A percentile compares a stretch with the other conserved stretches of the same genome.
These are phyloP conservation scores for Megaleporinus macrocephalus DNA, from an alignment of 2,113 vertebrate species.

Conservation along the genomic window DNA sequence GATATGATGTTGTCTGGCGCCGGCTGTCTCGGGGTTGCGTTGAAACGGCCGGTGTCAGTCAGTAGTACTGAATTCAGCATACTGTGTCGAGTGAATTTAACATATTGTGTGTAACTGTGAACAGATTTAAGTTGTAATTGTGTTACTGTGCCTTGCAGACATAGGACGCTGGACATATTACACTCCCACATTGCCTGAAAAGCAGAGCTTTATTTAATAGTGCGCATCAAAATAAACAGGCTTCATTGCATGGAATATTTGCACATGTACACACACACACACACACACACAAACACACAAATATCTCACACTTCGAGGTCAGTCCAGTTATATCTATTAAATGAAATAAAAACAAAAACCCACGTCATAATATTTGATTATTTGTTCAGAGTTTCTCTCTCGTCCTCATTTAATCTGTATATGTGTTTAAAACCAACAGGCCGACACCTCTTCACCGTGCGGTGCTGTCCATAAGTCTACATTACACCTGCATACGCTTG, in stretches of 20 bases:
- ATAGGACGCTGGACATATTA: too few relatives aligned
- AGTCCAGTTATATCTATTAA: background rate
- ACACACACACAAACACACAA: background rate
- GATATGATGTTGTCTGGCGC: too few relatives aligned
- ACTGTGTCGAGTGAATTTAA: too few relatives aligned
- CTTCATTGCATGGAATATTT: conserved; percentile 21
- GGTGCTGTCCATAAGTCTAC: too few relatives aligned
- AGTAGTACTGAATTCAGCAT: too few relatives aligned
- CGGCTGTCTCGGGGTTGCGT: too few relatives aligned
- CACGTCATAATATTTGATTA: background rate
- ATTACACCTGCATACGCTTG: too few relatives aligned
- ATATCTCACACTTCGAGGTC: background rate
- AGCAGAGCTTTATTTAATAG: conserved; percentile 55
- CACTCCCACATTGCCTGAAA: background rate
- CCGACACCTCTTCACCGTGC: too few relatives aligned
- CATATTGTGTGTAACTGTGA: too few relatives aligned
- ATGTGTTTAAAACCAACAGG: background rate
- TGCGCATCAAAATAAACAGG: conserved; percentile 80
- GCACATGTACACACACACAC: conserved; percentile 28
- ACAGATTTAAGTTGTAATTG: too few relatives aligned
- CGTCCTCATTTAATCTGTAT: background rate
- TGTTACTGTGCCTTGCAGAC: too few relatives aligned
- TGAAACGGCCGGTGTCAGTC: too few relatives aligned
- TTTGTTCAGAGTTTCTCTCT: background rate
- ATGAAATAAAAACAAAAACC: conserved; percentile 6